Conservation (phyloP, 2,888 invertebrate species). For the Agrochola macilenta region DNA sequence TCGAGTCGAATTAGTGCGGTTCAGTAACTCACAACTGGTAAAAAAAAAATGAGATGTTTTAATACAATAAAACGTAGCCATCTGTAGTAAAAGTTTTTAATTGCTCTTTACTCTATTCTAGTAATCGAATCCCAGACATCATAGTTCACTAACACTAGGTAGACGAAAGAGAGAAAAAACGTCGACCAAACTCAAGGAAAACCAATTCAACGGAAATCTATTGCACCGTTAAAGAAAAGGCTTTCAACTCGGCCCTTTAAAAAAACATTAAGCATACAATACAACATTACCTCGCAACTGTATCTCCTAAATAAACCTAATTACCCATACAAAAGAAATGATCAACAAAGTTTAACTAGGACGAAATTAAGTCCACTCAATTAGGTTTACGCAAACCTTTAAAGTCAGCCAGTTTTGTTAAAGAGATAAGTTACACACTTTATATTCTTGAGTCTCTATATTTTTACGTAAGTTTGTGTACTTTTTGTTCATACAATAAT, state of each 20-base stretch:
- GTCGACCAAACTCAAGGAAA: constrained; percentile 5
- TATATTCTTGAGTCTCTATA: constrained; percentile 67
- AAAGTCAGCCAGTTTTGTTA: constrained; percentile 70
- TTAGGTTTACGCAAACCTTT: constrained; percentile 69
- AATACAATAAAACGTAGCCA: neutral
- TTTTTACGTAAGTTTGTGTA: constrained; percentile 62
- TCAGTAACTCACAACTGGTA: constrained; percentile 1
- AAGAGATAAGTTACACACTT: constrained; percentile 71
- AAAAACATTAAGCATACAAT: constrained; percentile 43
- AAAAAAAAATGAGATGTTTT: neutral
- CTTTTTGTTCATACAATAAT: constrained; percentile 49
- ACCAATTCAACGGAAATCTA: constrained; percentile 37
- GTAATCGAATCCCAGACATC: neutral
- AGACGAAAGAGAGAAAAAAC: neutral
- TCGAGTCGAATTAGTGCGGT: constrained; percentile 24
- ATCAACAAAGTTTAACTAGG: constrained; percentile 72
- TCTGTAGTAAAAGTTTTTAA: neutral
- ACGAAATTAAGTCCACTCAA: constrained; percentile 73
- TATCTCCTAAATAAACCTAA: constrained; percentile 61
- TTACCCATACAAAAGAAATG: constrained; percentile 68
- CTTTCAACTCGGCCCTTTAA: constrained; percentile 28
- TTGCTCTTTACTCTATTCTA: neutral
- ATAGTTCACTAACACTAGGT: neutral
- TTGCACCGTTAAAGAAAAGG: constrained; percentile 46
- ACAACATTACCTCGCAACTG: constrained; percentile 43